These are phyloP conservation scores for Branchipolynoe longqiensis DNA, from an alignment of 2,888 invertebrate species.

Conservation along the genomic window DNA sequence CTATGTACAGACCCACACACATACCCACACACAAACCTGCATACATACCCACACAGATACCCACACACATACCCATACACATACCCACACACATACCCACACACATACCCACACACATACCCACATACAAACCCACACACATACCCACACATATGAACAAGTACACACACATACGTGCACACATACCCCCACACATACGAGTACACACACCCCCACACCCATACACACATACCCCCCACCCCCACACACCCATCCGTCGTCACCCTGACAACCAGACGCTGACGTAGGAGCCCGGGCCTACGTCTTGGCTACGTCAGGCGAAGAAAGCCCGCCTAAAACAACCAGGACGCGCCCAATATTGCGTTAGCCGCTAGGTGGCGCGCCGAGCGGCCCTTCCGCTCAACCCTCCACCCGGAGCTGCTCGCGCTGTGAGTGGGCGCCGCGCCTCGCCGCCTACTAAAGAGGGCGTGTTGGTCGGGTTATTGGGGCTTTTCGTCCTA, in stretches of 20 bases:
- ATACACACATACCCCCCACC: no score
- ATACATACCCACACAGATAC: not conserved
- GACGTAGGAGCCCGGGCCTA: conserved; percentile 10
- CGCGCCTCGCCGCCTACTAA: no score
- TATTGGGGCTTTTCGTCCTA: no score
- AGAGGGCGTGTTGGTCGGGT: no score
- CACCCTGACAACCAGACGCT: not conserved
- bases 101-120: not conserved
- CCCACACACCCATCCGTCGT: no score
- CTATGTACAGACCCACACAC: no score
- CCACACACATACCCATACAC: not conserved
- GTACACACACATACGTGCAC: not conserved
- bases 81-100: not conserved
- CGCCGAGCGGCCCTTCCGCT: no score
- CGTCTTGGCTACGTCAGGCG: no score
- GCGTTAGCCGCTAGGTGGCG: not conserved
- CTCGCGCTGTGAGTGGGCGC: no score
- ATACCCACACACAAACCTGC: not conserved
- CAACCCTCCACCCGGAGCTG: no score
- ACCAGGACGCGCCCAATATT: conserved; percentile 29
- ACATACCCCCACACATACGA: no score
- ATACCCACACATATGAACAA: not conserved
- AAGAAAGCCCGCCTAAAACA: not conserved
- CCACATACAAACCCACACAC: not conserved
- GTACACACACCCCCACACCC: no score